phyloP scores from a whole-genome alignment of 2,888 invertebrate genomes.

The Poecilus cupreus region DNA sequence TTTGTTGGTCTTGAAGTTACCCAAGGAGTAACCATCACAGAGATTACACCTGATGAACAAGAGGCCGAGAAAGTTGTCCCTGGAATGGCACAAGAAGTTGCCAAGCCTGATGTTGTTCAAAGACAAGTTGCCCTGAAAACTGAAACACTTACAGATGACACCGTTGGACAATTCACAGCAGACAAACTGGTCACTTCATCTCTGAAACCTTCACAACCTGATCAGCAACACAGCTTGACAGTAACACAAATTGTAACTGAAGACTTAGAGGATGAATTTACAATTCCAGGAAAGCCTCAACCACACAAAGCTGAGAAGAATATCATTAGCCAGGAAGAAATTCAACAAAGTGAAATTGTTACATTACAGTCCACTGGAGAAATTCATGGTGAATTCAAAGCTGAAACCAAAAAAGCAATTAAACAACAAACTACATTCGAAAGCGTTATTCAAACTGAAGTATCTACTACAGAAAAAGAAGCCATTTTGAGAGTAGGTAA shows the following conservation, averaged over 20 bases:
- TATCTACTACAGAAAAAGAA: conserved; percentile 67
- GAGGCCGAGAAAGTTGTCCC: conserved; percentile 71
- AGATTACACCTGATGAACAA: conserved; percentile 69
- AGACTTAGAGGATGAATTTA: conserved; percentile 68
- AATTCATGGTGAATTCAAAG: conserved; percentile 33
- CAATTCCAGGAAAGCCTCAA: conserved; percentile 64
- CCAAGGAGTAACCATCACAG: conserved; percentile 70
- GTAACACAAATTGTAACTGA: conserved; percentile 73
- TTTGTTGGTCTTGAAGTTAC: conserved; percentile 62
- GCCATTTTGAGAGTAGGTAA: conserved; percentile 62
- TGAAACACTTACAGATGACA: conserved; percentile 68
- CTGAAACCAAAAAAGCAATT: conserved; percentile 67
- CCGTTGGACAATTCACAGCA: conserved; percentile 63
- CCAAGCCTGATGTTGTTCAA: conserved; percentile 71
- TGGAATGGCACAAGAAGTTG: conserved; percentile 72
- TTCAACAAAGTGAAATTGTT: conserved; percentile 65
- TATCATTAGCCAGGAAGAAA: conserved; percentile 63
- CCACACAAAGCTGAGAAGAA: conserved; percentile 65
- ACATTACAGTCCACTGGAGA: conserved; percentile 63
- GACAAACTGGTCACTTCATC: conserved; percentile 63
- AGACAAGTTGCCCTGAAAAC: conserved; percentile 72
- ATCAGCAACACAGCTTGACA: conserved; percentile 72
- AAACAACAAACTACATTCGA: conserved; percentile 71
- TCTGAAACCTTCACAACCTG: conserved; percentile 68
- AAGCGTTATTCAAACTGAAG: conserved; percentile 69